Base-by-base conservation (phyloP, 2,888 invertebrate species). In the Eristalis pertinax region DNA sequence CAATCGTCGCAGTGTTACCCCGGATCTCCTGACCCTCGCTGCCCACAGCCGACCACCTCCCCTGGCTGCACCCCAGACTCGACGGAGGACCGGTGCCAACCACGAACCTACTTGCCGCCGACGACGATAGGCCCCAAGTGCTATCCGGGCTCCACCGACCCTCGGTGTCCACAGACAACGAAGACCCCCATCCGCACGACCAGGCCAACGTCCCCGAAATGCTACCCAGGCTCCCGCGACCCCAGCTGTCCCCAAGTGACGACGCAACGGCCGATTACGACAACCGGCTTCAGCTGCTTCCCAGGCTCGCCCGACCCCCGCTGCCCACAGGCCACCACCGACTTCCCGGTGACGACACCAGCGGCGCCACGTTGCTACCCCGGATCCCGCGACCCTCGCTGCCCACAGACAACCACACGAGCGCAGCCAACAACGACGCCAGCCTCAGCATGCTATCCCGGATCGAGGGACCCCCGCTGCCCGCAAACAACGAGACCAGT, bases 401-500 rank as follows among this genome's bases (percentile, higher is more conserved):
- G 92, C 8, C 91, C 92, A 0, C 89, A 87, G 73, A 19, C 89
- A 32, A 58, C 82, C 72, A 88, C 4, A 19, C 56, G 89, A 10
- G 88, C 90, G 1, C 32, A 79, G 7, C 56, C 22, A 79, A 73
- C 11, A 19, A 85, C 70, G 89, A 75, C 88, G 90, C 58, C 74
- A 87, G 50, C 90, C 0, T 79, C 88, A 0, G 88, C 88, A 1
- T 93, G 93, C 80, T 91, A 90, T 65, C 92, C 92, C 0, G 93
- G 93, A 24, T 90, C 91, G 3, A 90, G 91, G 88, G 93, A 94
- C 85, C 91, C 74, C 10, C 29, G 41, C 62, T 76, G 93, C 93
- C 69, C 11, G 0, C 62, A 32, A 8, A 8, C 29, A 26, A 5
- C 43, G 1, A 26, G 24, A 58, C 58, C 10, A 7, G 11, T 2